Base-by-base conservation (phyloP, 2,797 vertebrate genomes). In the Pipistrellus pygmaeus region DNA sequence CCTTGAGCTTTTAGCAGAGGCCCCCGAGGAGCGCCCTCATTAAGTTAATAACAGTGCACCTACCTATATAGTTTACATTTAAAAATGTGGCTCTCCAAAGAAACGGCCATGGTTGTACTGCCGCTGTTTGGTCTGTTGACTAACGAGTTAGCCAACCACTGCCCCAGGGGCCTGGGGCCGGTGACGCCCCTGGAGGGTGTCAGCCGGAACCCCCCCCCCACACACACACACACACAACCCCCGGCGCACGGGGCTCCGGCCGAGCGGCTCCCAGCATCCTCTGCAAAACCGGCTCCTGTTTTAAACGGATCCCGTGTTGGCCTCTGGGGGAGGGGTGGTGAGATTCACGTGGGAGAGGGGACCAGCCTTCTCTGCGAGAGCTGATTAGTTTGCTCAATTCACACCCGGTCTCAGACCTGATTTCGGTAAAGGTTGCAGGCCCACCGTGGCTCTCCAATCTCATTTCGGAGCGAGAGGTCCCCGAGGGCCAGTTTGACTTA, bases 401-500 rank as follows among this genome's bases (percentile, higher is more conserved):
- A 96, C 96, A 97, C 96, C 53, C 91, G 93, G 35, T 97, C 98
- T 98, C 97, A 96, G 97, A 98, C 96, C 93, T 75, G 96, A 97
- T 96, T 98, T 97, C 96, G 94, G 97, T 97, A 98, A 98, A 98
- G 97, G 98, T 98, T 98, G 97, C 96, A 94, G 96, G 38, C 38
- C 96, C 94, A 97, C 94, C 93, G 97, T 97, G 97, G 97, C 95
- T 97, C 96, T 97, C 73, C 98, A 98, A 98, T 98, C 98, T 98
- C 97, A 97, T 98, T 98, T 98, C 95, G 88, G 90, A 98, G 97
- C 94, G 97, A 97, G 96, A 97, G 97, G 96, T 98, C 98, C 98
- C 98, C 94, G 95, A 96, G 98, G 98, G 97, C 95, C 98, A 94
- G 88, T 98, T 98, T 97, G 97, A 98, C 98, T 98, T 98, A 98